Percentiles rank a stretch among this genome's conserved stretches.
These are phyloP conservation scores for Mesocentrotus franciscanus DNA, from an alignment of 53 echinoderm and acorn worm species.

Conservation along the genomic window DNA sequence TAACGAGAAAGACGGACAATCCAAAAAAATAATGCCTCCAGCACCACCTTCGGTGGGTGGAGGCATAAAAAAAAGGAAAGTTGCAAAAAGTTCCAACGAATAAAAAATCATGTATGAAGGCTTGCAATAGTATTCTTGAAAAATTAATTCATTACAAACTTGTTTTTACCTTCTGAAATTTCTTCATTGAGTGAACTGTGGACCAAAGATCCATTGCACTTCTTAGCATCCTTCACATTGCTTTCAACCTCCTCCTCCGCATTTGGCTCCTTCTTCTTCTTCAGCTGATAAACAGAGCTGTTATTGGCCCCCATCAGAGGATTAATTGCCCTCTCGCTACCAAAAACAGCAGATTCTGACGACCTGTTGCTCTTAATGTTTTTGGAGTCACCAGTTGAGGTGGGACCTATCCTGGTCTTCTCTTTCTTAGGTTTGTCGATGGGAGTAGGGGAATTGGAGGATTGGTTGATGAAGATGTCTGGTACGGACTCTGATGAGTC, in stretches of 20 bases:
- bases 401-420: background rate
- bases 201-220: constrained; percentile 9
- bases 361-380: background rate
- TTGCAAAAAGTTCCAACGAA: too few relatives aligned
- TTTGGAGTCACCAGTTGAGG: background rate
- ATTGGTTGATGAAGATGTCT: constrained; percentile 6
- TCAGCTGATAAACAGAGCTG: constrained; percentile 58
- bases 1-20: too few relatives aligned
- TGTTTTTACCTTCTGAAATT: constrained; percentile 47
- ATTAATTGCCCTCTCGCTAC: constrained; percentile 17
- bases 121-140: too few relatives aligned
- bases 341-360: background rate
- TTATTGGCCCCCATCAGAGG: constrained; percentile 49
- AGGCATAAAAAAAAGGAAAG: too few relatives aligned
- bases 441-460: constrained; percentile 51
- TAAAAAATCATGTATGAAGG: too few relatives aligned
- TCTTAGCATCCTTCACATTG: background rate
- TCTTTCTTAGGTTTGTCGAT: constrained; percentile 43
- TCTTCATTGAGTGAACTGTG: constrained; percentile 2
- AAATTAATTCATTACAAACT: too few relatives aligned
- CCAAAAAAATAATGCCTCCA: too few relatives aligned
- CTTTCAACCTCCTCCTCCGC: background rate
- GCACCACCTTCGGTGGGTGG: too few relatives aligned
- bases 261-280: background rate
- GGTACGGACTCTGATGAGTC: constrained; percentile 21